Conservation (phyloP, 1,140 invertebrate species). For the Trachymyrmex septentrionalis region DNA sequence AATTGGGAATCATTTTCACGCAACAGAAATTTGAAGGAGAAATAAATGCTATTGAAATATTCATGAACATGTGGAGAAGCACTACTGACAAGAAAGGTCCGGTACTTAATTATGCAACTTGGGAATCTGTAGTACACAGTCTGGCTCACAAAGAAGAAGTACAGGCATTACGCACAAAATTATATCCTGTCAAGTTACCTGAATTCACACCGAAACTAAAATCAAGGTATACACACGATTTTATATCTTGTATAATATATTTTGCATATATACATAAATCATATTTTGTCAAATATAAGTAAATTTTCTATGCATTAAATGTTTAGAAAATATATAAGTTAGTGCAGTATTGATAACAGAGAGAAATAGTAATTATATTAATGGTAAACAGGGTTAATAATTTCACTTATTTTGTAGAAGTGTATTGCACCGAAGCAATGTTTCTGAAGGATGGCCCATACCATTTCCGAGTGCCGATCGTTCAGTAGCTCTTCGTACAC, state of each 20-base stretch:
- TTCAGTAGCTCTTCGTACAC: conserved; percentile 92
- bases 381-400: not conserved
- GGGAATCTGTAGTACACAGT: conserved; percentile 93
- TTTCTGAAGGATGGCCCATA: conserved; percentile 90
- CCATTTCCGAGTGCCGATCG: conserved; percentile 94
- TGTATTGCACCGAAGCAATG: conserved; percentile 88
- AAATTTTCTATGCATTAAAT: not conserved
- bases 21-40: conserved; percentile 91
- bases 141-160: conserved; percentile 90
- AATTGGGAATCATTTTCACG: conserved; percentile 93
- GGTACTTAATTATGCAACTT: conserved; percentile 92
- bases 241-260: not conserved
- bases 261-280: conserved; percentile 5
- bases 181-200: conserved; percentile 90
- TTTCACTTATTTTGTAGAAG: conserved; percentile 84
- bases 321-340: conserved; percentile 30
- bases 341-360: not conserved
- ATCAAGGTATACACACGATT: conserved; percentile 80
- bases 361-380: not conserved
- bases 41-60: conserved; percentile 92
- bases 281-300: conserved; percentile 9
- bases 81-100: conserved; percentile 79
- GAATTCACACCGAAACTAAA: conserved; percentile 88
- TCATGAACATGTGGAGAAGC: conserved; percentile 85
- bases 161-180: conserved; percentile 87